phyloP scores from a whole-genome alignment of 2,113 vertebrate species.

The Lepus timidus region DNA sequence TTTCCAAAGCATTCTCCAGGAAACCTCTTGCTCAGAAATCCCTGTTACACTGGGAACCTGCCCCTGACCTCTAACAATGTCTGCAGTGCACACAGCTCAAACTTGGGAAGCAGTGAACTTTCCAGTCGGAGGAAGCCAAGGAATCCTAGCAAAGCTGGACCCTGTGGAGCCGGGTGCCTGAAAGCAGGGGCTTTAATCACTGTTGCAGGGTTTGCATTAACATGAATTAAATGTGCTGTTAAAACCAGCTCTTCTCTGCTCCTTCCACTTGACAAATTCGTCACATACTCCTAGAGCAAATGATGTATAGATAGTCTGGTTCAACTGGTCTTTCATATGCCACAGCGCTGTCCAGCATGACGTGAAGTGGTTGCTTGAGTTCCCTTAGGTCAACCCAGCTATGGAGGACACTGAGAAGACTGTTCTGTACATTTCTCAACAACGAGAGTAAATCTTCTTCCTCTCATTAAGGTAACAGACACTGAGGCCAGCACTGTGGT shows the following conservation, averaged over 20 bases:
- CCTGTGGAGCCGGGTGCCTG: rapidly evolving
- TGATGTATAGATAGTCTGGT: background rate
- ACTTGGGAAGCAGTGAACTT: background rate
- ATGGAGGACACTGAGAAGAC: background rate
- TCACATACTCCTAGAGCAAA: background rate
- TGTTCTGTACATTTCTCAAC: background rate
- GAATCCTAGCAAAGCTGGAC: background rate
- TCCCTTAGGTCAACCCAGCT: background rate
- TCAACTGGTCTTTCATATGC: background rate
- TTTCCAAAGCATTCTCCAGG: background rate
- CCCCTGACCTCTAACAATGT: background rate
- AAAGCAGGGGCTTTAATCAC: background rate
- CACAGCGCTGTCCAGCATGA: background rate
- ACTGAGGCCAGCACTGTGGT: too few relatives aligned
- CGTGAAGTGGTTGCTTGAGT: background rate
- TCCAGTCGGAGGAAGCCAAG: background rate
- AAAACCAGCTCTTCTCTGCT: background rate
- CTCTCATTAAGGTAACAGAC: conserved; percentile 20
- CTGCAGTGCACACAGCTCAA: background rate
- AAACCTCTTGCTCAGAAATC: background rate
- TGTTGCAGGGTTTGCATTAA: background rate
- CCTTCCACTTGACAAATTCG: background rate
- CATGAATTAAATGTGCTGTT: background rate
- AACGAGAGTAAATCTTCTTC: conserved; percentile 3
- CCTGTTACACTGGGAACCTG: background rate